Conservation (phyloP, 2,888 invertebrate species). For the Amaurobius ferox region DNA sequence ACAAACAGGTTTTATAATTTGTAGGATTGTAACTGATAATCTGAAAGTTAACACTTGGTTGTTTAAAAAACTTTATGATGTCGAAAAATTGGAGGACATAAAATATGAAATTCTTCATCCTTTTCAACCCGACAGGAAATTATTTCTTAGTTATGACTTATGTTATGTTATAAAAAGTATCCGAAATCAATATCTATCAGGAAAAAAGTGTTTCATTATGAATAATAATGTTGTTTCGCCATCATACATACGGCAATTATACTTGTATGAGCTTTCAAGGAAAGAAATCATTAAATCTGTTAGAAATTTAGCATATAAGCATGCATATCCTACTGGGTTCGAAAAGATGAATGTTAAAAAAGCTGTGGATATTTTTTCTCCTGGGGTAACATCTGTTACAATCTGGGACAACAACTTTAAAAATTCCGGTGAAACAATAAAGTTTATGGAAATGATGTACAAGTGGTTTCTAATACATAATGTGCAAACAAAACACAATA, state of each 20-base stretch:
- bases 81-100: too few species aligned
- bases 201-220: constrained; percentile 8
- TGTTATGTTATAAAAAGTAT: constrained; percentile 13
- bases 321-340: background rate
- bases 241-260: background rate
- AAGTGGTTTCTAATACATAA: background rate
- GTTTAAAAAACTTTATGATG: constrained; percentile 1
- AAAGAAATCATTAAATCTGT: background rate
- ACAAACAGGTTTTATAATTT: background rate
- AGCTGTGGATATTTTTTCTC: background rate
- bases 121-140: background rate
- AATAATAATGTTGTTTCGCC: background rate
- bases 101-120: background rate
- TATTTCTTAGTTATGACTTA: constrained; percentile 5
- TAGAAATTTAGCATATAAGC: background rate
- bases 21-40: background rate
- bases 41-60: background rate
- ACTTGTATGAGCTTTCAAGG: background rate
- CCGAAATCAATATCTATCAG: background rate
- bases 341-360: too few species aligned
- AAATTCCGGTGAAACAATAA: background rate
- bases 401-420: background rate
- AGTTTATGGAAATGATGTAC: background rate
- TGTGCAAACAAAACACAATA: background rate
- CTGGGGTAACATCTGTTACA: background rate